Evolutionary conservation across 2,888 invertebrate genomes (phyloP).

Genomic region (Nemapogon koenigi): DNA sequence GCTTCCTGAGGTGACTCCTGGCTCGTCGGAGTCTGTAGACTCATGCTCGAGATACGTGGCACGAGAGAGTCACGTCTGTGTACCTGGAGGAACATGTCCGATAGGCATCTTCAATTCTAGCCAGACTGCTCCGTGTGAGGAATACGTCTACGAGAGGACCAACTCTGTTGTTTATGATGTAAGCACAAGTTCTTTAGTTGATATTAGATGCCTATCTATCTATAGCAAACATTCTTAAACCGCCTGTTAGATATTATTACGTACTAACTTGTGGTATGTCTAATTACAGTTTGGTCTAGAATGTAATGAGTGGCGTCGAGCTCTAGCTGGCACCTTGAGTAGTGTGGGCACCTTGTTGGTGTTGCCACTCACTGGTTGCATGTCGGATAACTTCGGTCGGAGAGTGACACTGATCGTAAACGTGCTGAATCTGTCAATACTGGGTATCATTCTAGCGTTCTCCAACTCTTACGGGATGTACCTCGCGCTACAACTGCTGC

Average conservation of each 20-base stretch:
- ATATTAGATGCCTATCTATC: too few species aligned
- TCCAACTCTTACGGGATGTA: slow-evolving; percentile 63
- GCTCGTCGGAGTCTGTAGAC: slow-evolving; percentile 30
- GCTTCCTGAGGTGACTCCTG: slow-evolving; percentile 49
- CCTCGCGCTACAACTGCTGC: slow-evolving; percentile 53
- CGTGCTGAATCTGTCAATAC: slow-evolving; percentile 42
- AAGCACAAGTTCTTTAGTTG: too few species aligned
- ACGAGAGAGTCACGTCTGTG: slow-evolving; percentile 2
- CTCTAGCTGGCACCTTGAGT: slow-evolving; percentile 74
- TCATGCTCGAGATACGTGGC: slow-evolving; percentile 43
- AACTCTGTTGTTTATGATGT: slow-evolving; percentile 49
- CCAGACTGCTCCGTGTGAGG: slow-evolving; percentile 11
- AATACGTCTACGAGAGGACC: slow-evolving; percentile 34
- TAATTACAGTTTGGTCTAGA: slow-evolving; percentile 69
- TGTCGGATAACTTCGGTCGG: slow-evolving; percentile 71
- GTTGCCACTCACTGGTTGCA: slow-evolving; percentile 69
- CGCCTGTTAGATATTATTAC: too few species aligned
- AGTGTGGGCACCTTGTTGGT: slow-evolving; percentile 74
- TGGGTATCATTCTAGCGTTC: slow-evolving; percentile 61
- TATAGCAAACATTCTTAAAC: too few species aligned
- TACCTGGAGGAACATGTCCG: slow-evolving; percentile 26
- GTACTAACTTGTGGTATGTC: too few species aligned
- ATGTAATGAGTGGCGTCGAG: slow-evolving; percentile 73
- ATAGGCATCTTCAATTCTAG: slow-evolving; percentile 25
- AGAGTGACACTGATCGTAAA: slow-evolving; percentile 51